Evolutionary conservation across 1,140 invertebrate genomes (phyloP).

Genomic region (Venturia canescens): DNA sequence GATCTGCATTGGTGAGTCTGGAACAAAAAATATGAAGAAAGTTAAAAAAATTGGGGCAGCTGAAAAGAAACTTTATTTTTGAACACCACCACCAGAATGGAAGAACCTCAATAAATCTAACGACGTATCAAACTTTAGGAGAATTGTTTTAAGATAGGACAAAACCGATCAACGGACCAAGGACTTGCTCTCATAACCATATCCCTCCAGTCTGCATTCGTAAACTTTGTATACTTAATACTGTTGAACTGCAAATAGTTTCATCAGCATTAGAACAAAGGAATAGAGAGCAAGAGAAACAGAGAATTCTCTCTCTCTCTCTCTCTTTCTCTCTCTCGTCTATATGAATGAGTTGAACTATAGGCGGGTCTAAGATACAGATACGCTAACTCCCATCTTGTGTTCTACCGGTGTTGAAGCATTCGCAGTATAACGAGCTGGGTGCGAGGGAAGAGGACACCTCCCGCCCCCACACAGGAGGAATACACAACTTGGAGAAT

Average conservation of each 20-base stretch:
- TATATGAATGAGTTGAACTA: background rate
- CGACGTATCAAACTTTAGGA: constrained; percentile 48
- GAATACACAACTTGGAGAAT: constrained; percentile 35
- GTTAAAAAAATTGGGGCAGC: no score
- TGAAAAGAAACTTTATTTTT: no score
- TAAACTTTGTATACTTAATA: constrained; percentile 54
- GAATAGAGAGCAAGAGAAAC: constrained; percentile 27
- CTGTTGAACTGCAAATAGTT: constrained; percentile 44
- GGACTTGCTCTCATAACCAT: constrained; percentile 47
- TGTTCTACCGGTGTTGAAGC: constrained; percentile 16
- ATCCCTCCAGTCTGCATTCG: constrained; percentile 56
- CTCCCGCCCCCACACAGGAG: constrained; percentile 3
- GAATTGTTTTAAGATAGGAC: constrained; percentile 15
- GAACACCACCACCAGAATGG: no score
- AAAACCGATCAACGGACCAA: background rate
- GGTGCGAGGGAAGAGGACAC: constrained; percentile 36
- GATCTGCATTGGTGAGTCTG: no score
- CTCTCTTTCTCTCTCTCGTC: background rate
- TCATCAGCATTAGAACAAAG: constrained; percentile 49
- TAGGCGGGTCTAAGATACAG: constrained; percentile 21
- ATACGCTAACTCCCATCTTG: constrained; percentile 31
- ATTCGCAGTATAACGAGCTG: constrained; percentile 40
- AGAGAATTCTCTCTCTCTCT: background rate
- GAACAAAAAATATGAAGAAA: background rate
- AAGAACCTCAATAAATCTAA: no score